Conservation (phyloP, 2,113 vertebrate species). For the Herpetotheres cachinnans region DNA sequence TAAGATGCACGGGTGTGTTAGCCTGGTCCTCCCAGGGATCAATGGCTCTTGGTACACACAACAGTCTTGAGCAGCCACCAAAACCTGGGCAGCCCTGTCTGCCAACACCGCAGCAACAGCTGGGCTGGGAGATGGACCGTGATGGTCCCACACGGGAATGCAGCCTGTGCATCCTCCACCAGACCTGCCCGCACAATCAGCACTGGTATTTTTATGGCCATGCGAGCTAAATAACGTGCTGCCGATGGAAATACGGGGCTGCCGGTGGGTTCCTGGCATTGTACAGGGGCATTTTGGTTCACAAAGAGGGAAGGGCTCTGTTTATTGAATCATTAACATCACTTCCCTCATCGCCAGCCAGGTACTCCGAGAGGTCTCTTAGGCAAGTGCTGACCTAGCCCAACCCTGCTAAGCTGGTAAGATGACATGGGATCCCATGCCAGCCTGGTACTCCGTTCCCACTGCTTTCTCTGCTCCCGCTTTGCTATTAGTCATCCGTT, state of each 20-base stretch:
- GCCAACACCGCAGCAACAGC: neutral
- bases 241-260: neutral
- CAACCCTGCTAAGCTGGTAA: conserved; percentile 64
- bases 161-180: neutral
- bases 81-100: neutral
- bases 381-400: conserved; percentile 65
- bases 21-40: neutral
- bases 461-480: conserved; percentile 40
- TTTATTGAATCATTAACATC: conserved; percentile 63
- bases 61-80: neutral
- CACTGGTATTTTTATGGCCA: neutral
- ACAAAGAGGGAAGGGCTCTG: conserved; percentile 43
- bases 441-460: conserved; percentile 37
- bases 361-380: conserved; percentile 52
- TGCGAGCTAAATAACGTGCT: neutral
- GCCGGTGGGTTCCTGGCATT: neutral
- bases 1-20: fast-evolving
- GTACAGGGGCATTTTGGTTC: neutral
- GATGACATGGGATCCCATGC: conserved; percentile 50
- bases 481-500: conserved; percentile 57
- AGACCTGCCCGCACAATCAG: neutral
- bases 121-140: fast-evolving
- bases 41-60: neutral
- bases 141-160: neutral
- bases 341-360: conserved; percentile 54